phyloP scores from a whole-genome alignment of 2,113 vertebrate genomes.

The Seriola quinqueradiata region DNA sequence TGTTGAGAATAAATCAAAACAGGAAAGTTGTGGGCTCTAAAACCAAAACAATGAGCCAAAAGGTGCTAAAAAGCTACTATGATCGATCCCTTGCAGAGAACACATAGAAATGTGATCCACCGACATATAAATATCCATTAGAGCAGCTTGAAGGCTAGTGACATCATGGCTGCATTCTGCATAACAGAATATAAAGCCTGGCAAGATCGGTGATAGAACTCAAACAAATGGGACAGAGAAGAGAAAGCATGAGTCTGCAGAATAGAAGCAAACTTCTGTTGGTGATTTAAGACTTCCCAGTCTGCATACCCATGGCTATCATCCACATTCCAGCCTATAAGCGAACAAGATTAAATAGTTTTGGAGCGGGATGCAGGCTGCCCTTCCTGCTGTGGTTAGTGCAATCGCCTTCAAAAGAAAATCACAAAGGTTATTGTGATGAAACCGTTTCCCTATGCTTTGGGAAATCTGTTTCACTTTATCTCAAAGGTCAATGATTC shows the following conservation, averaged over 20 bases:
- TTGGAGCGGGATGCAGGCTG: conserved; percentile 40
- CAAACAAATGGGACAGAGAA: conserved; percentile 1
- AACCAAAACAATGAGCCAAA: neutral
- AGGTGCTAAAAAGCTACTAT: neutral
- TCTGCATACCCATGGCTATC: conserved; percentile 43
- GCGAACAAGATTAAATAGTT: conserved; percentile 71
- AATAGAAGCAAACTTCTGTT: conserved; percentile 52
- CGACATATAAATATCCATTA: neutral
- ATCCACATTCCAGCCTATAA: conserved; percentile 60
- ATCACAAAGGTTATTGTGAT: conserved; percentile 52
- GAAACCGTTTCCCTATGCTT: conserved; percentile 49
- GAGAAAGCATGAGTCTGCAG: conserved; percentile 65
- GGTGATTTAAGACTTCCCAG: conserved; percentile 75
- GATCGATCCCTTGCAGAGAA: neutral
- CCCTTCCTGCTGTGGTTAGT: conserved; percentile 54
- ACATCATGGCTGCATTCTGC: conserved; percentile 21
- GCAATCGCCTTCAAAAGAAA: conserved; percentile 60
- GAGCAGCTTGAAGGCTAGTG: conserved; percentile 12
- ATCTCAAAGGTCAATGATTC: conserved; percentile 45
- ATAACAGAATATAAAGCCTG: conserved; percentile 25
- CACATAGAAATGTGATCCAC: neutral
- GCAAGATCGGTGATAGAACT: conserved; percentile 8
- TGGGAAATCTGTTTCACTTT: conserved; percentile 72
- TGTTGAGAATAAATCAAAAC: no score
- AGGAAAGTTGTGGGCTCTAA: neutral